phyloP scores from a whole-genome alignment of 2,888 invertebrate species.

The Macropis europaea region DNA sequence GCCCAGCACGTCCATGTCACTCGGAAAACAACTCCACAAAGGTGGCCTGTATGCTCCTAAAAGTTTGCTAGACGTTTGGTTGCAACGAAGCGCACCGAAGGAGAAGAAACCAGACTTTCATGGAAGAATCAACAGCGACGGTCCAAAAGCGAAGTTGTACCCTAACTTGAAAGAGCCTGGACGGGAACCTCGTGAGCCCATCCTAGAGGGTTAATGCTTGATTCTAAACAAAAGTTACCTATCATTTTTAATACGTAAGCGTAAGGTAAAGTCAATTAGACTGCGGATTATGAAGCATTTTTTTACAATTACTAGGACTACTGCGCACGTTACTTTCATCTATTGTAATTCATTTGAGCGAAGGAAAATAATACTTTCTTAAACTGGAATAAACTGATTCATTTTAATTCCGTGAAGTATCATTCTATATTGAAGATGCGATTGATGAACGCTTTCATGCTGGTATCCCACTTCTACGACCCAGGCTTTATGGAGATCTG shows the following conservation, averaged over 20 bases:
- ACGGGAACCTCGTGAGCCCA: constrained; percentile 78
- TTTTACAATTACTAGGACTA: not conserved
- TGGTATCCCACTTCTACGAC: too few species aligned
- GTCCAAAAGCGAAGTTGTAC: constrained; percentile 87
- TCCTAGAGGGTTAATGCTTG: constrained; percentile 71
- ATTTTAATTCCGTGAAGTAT: not conserved
- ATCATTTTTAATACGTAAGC: not conserved
- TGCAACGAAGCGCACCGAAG: constrained; percentile 81
- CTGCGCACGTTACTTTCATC: not conserved
- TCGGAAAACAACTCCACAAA: constrained; percentile 75
- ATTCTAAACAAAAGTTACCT: not conserved
- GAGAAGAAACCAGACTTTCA: constrained; percentile 83
- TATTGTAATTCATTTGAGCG: not conserved
- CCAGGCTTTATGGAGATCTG: too few species aligned
- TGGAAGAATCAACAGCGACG: constrained; percentile 81
- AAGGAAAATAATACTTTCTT: constrained; percentile 3
- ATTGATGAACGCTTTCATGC: too few species aligned
- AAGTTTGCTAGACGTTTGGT: constrained; percentile 87
- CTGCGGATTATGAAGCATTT: not conserved
- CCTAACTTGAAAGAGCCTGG: constrained; percentile 84
- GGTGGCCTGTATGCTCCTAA: constrained; percentile 75
- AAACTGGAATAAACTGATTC: not conserved
- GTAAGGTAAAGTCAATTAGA: not conserved
- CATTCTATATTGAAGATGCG: too few species aligned
- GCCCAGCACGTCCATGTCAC: constrained; percentile 77